Base-by-base conservation (phyloP, 1,140 invertebrate species). In the Leguminivora glycinivorella region DNA sequence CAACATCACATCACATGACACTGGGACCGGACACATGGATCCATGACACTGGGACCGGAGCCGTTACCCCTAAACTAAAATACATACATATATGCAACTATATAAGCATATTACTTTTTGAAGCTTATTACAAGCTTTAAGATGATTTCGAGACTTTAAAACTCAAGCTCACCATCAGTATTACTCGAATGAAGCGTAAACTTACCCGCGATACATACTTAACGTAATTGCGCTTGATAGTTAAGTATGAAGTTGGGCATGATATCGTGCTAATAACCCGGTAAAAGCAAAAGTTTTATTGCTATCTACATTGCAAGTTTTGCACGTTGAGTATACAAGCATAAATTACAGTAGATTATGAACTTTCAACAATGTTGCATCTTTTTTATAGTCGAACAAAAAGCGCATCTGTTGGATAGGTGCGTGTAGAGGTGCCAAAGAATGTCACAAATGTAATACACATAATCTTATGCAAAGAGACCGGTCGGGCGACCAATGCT, bases 241-340 rank as follows among this genome's bases (percentile, higher is more conserved):
- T 63, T 63, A 63, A 63, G 58, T 63, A 63, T 63, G 58, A 63
- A 63, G 58, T 63, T 34, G 26, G 58, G 58, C 25, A 63, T 63
- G 58, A 19, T 63, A 63, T 17, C 26, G 58, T 34, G 58, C 25
- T 63, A 63, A 63, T 31, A 63, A 29, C 58, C 14, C 17, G 25
- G 58, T 63, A 29, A 63, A 63, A 29, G 58, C 58, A 63, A 63
- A 63, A 63, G 29, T 63, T 63, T 63, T 63, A 63, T 34, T 19
- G 58, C 26, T 17, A 63, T 9, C n/a, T 12, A 63, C 25, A 14
- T 63, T 7, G 25, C 9, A 63, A 63, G 2, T 63, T 63, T 63
- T n/a, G 58, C 26, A 31, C 12, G 25, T 1, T 17, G 1, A 63
- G 26, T 19, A 29, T 29, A 17, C 25, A 29, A 31, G 17, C 24